phyloP scores from a whole-genome alignment of 2,888 invertebrate species.

The Euplagia quadripunctaria region DNA sequence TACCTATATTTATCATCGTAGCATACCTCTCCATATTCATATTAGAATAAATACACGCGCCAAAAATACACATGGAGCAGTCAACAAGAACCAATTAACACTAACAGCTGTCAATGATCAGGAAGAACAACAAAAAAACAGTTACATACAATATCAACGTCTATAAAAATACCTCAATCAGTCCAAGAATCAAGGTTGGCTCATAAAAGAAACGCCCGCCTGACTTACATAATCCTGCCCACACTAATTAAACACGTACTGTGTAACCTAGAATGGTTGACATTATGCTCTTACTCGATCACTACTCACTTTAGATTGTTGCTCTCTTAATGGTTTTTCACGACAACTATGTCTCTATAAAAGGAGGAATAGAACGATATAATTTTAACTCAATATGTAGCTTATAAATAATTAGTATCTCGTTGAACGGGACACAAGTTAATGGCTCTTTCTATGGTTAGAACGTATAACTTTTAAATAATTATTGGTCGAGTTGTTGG shows the following conservation, averaged over 20 bases:
- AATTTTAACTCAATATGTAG: slow-evolving; percentile 62
- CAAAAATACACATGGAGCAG: slow-evolving; percentile 12
- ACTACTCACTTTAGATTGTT: slow-evolving; percentile 61
- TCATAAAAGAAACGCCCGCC: slow-evolving; percentile 70
- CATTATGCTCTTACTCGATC: slow-evolving; percentile 68
- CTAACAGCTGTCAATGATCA: slow-evolving; percentile 31
- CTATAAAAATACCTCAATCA: slow-evolving; percentile 77
- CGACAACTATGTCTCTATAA: slow-evolving; percentile 69
- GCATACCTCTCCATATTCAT: not conserved
- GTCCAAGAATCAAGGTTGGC: slow-evolving; percentile 78
- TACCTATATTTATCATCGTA: not conserved
- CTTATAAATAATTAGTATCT: slow-evolving; percentile 61
- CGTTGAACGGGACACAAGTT: slow-evolving; percentile 47
- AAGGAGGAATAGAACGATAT: slow-evolving; percentile 68
- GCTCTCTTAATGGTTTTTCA: slow-evolving; percentile 65
- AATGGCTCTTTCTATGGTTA: slow-evolving; percentile 35
- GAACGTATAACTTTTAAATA: slow-evolving; percentile 29
- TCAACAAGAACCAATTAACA: slow-evolving; percentile 19
- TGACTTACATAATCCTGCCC: slow-evolving; percentile 74
- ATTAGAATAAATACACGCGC: not conserved
- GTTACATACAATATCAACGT: slow-evolving; percentile 64
- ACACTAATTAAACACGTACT: slow-evolving; percentile 78
- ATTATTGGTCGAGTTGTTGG: slow-evolving; percentile 28
- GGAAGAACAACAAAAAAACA: slow-evolving; percentile 50
- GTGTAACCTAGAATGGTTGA: slow-evolving; percentile 72